These are phyloP conservation scores for Pelmatolapia mariae DNA, from an alignment of 2,113 vertebrate species.

Conservation along the genomic window DNA sequence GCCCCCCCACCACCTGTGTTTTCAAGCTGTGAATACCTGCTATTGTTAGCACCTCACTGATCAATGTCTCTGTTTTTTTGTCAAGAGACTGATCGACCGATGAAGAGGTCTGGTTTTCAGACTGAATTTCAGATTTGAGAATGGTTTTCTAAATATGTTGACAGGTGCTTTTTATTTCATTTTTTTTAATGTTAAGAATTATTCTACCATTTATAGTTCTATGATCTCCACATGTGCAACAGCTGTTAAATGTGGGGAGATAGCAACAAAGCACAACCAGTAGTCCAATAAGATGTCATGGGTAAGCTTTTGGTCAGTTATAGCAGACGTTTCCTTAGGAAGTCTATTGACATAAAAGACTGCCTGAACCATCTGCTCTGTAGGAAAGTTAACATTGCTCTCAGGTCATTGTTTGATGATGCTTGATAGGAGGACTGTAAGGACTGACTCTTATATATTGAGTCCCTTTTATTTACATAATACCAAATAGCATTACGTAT, in stretches of 20 bases:
- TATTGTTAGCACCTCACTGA: background rate
- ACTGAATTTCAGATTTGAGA: background rate
- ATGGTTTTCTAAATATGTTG: background rate
- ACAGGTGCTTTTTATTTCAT: background rate
- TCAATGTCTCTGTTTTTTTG: background rate
- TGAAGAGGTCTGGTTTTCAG: background rate
- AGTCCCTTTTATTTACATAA: background rate
- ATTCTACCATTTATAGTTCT: background rate
- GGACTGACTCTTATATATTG: background rate
- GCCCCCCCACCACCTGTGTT: background rate
- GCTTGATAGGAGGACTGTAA: background rate
- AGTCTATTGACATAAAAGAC: background rate
- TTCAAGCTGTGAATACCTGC: background rate
- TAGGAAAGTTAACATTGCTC: background rate
- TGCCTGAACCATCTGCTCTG: background rate
- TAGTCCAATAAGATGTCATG: background rate
- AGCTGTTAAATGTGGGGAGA: background rate
- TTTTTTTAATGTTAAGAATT: background rate
- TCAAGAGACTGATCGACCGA: background rate
- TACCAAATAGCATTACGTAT: background rate
- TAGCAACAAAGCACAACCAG: background rate
- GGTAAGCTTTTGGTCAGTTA: background rate
- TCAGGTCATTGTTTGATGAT: background rate
- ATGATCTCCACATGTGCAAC: background rate
- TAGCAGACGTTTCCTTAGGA: background rate